phyloP scores from a whole-genome alignment of 2,888 invertebrate species.

The Drosophila lacicola region DNA sequence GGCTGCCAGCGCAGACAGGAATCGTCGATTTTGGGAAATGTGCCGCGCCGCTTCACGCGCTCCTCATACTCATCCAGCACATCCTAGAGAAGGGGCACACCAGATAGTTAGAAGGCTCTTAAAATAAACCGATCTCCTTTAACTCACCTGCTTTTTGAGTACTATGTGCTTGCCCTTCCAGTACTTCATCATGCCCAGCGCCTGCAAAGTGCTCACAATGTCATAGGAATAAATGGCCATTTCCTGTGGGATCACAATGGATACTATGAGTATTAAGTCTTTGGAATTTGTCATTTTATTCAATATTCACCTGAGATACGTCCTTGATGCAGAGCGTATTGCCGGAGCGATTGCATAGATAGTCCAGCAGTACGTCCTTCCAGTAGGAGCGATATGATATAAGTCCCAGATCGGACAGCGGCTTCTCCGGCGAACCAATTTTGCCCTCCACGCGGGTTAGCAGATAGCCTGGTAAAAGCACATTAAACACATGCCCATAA shows the following conservation, averaged over 20 bases:
- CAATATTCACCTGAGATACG: constrained; percentile 86
- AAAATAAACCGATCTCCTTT: too few species aligned
- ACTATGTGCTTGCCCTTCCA: constrained; percentile 99
- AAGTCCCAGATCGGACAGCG: constrained; percentile 97
- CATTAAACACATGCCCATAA: constrained; percentile 63
- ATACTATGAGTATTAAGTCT: background rate
- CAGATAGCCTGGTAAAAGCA: constrained; percentile 91
- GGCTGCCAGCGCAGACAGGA: constrained; percentile 95
- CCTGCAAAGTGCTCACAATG: constrained; percentile 98
- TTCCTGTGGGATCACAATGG: constrained; percentile 86
- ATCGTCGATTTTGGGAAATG: constrained; percentile 95
- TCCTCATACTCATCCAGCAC: constrained; percentile 96
- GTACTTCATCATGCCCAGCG: constrained; percentile 98
- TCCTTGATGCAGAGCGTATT: constrained; percentile 96
- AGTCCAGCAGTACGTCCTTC: constrained; percentile 97
- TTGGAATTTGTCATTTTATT: background rate
- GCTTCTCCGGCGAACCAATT: constrained; percentile 99
- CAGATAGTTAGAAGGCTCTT: too few species aligned
- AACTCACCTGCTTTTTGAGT: constrained; percentile 93
- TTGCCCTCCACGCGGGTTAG: constrained; percentile 98
- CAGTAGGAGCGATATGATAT: constrained; percentile 99
- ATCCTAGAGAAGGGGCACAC: constrained; percentile 87
- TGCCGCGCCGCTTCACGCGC: constrained; percentile 91
- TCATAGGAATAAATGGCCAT: constrained; percentile 98
- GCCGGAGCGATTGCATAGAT: constrained; percentile 95